A percentile compares a stretch with the other conserved stretches of the same genome.
Conservation (phyloP, 2,797 vertebrate species). For the Pteronotus mesoamericanus region DNA sequence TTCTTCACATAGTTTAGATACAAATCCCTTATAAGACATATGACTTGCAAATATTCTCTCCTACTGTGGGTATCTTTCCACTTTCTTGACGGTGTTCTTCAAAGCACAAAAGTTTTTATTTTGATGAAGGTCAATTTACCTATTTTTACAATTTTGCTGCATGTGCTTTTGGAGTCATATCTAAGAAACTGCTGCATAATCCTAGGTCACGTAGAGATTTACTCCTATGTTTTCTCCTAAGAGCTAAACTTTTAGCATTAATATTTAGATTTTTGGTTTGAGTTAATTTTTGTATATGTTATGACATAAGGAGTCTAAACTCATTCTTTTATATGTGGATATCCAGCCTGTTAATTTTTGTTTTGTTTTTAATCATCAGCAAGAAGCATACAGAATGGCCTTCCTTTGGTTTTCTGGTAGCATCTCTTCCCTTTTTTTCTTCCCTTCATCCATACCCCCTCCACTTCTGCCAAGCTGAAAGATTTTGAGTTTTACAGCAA, state of each 20-base stretch:
- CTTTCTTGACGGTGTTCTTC: not conserved
- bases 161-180: not conserved
- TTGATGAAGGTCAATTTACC: not conserved
- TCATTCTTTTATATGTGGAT: not conserved
- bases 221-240: not conserved
- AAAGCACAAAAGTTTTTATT: not conserved
- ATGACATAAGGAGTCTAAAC: not conserved
- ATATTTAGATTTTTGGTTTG: not conserved
- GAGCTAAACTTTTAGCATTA: not conserved
- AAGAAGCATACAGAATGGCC: not conserved
- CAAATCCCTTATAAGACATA: not conserved
- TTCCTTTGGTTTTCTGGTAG: not conserved
- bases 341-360: not conserved
- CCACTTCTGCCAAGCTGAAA: not conserved
- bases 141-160: not conserved
- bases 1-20: not conserved
- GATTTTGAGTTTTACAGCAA: not conserved
- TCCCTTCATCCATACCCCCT: not conserved
- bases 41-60: not conserved
- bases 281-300: not conserved
- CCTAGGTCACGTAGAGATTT: not conserved
- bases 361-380: not conserved
- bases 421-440: not conserved
- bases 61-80: not conserved
- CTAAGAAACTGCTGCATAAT: not conserved